Evolutionary conservation across 1,140 invertebrate species (phyloP).

Genomic region (Trichogramma pretiosum): DNA sequence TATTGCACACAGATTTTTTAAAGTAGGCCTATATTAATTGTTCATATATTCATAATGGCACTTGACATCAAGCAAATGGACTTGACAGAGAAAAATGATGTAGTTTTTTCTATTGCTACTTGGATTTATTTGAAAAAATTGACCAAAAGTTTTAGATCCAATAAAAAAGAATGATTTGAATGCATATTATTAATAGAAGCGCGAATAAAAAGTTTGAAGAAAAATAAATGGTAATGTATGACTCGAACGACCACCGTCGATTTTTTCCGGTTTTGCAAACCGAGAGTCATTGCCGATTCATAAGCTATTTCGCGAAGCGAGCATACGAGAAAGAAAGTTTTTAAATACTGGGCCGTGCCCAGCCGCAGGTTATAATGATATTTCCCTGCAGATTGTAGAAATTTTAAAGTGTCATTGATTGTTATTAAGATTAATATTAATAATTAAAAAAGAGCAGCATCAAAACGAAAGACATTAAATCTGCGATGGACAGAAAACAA

Average conservation of each 20-base stretch:
- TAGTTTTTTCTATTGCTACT: conserved; percentile 24
- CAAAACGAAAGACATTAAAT: conserved; percentile 10
- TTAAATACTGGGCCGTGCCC: conserved; percentile 33
- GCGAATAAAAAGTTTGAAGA: conserved; percentile 4
- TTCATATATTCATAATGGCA: conserved; percentile 34
- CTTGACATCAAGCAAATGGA: conserved; percentile 25
- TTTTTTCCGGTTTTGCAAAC: conserved; percentile 19
- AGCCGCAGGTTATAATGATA: conserved; percentile 28
- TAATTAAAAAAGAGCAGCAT: conserved; percentile 21
- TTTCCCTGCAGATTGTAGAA: conserved; percentile 40
- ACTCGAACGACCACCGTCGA: conserved; percentile 15
- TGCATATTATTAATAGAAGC: conserved; percentile 16
- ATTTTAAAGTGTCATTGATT: conserved; percentile 44
- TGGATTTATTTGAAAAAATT: conserved; percentile 30
- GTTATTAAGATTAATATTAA: conserved; percentile 39
- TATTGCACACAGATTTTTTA: conserved; percentile 38
- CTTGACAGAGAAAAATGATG: conserved; percentile 14
- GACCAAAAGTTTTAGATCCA: conserved; percentile 13
- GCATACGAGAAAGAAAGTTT: conserved; percentile 24
- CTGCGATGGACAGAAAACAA: conserved; percentile 17
- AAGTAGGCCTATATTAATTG: conserved; percentile 42
- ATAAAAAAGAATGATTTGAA: conserved; percentile 13
- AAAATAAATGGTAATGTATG: conserved; percentile 1
- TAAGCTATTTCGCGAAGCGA: conserved; percentile 21
- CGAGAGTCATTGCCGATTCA: conserved; percentile 20